Conservation (phyloP, 2,797 vertebrate genomes). For the Acrocephalus scirpaceus region DNA sequence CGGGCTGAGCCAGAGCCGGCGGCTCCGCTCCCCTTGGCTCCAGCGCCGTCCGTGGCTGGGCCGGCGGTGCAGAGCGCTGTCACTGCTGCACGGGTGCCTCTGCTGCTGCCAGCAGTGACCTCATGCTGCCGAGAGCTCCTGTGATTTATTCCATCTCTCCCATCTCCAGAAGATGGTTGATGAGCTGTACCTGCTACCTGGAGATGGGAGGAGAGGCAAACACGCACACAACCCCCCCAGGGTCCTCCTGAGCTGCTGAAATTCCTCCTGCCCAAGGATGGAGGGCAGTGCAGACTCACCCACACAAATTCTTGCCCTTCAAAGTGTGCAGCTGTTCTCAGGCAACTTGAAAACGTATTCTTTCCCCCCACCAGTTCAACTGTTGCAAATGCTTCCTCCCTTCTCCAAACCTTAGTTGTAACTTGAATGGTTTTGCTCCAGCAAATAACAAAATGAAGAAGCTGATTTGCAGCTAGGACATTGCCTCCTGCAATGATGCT, state of each 20-base stretch:
- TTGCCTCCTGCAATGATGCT: neutral
- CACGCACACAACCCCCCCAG: neutral
- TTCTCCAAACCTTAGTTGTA: neutral
- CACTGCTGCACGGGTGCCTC: neutral
- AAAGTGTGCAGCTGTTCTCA: neutral
- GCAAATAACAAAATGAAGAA: neutral
- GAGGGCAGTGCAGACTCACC: neutral
- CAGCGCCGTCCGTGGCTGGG: neutral
- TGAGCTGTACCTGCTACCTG: neutral
- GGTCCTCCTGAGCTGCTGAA: neutral
- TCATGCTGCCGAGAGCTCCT: neutral
- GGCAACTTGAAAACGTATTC: neutral
- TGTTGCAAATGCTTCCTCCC: neutral
- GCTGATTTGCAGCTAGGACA: neutral
- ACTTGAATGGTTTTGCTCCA: neutral
- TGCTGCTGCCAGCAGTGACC: neutral
- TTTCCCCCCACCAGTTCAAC: neutral
- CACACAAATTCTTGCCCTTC: neutral
- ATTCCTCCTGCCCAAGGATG: neutral
- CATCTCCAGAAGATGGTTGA: neutral
- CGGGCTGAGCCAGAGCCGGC: conserved; percentile 24
- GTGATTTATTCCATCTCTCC: neutral
- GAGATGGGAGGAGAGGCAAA: neutral
- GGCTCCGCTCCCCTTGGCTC: neutral
- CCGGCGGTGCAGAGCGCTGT: neutral